Conservation (phyloP, 2,888 invertebrate genomes). For the Candidula unifasciata region DNA sequence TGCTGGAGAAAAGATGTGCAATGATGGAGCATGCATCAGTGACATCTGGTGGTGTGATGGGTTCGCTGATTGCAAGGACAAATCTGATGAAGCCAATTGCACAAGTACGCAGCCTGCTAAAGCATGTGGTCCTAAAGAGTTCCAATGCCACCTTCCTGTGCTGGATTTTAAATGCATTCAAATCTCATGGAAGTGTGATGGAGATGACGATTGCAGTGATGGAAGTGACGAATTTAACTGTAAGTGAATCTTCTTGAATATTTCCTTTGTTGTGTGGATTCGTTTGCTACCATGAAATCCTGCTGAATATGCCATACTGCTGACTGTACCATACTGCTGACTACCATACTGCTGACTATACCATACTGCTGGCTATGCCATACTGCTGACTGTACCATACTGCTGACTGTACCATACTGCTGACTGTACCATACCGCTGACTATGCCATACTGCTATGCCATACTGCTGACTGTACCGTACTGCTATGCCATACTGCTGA, state of each 20-base stretch:
- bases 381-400: neutral
- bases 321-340: too few relatives aligned
- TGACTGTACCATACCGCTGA: too few relatives aligned
- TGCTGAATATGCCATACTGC: neutral
- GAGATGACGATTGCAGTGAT: conserved; percentile 53
- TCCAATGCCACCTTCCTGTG: conserved; percentile 34
- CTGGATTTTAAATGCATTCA: conserved; percentile 45
- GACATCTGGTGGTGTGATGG: conserved; percentile 67
- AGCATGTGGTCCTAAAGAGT: conserved; percentile 17
- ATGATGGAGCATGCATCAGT: conserved; percentile 60
- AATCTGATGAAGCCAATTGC: conserved; percentile 63
- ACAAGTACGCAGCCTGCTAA: neutral
- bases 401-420: neutral
- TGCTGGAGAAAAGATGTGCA: conserved; percentile 30
- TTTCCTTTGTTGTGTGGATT: neutral
- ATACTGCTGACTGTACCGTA: neutral
- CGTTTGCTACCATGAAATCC: neutral
- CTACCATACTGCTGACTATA: too few relatives aligned
- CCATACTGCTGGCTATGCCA: neutral
- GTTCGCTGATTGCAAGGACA: conserved; percentile 64
- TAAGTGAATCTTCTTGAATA: conserved; percentile 28
- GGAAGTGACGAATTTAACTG: conserved; percentile 52
- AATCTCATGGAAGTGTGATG: conserved; percentile 51
- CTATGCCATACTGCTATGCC: neutral
- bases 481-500: too few relatives aligned